Evolutionary conservation across 2,113 vertebrate genomes (phyloP).

Genomic region (Xenus cinereus): DNA sequence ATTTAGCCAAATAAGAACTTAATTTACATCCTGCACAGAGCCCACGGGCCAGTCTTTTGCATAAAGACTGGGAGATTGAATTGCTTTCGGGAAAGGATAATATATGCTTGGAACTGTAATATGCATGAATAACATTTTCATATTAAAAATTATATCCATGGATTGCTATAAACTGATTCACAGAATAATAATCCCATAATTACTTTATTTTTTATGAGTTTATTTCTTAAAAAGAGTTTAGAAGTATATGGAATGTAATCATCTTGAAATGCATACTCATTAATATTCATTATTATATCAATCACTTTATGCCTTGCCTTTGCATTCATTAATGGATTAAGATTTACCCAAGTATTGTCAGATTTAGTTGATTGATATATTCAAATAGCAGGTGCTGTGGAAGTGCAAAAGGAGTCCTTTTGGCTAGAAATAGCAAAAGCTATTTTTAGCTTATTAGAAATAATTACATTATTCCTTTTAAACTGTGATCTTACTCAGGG

Average conservation of each 20-base stretch:
- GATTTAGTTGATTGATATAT: neutral
- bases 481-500: neutral
- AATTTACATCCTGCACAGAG: neutral
- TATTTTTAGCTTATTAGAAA: neutral
- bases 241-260: neutral
- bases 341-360: neutral
- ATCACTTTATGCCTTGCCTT: slow-evolving; percentile 16
- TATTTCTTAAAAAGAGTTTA: neutral
- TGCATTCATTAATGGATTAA: slow-evolving; percentile 21
- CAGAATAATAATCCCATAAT: neutral
- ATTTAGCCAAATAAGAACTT: slow-evolving; percentile 8
- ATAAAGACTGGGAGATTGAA: neutral
- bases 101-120: neutral
- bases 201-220: neutral
- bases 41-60: neutral
- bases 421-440: neutral
- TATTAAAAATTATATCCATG: neutral
- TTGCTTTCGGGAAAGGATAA: neutral
- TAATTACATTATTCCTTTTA: neutral
- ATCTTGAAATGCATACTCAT: neutral
- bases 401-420: neutral
- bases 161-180: neutral
- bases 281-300: slow-evolving; percentile 13
- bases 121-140: neutral
- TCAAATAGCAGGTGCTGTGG: neutral